Percentiles rank a stretch among this genome's conserved stretches.
Conservation (phyloP, 30 jellyfish, hydroid and myxozoan genomes). For the Chrysaora quinquecirrha region DNA sequence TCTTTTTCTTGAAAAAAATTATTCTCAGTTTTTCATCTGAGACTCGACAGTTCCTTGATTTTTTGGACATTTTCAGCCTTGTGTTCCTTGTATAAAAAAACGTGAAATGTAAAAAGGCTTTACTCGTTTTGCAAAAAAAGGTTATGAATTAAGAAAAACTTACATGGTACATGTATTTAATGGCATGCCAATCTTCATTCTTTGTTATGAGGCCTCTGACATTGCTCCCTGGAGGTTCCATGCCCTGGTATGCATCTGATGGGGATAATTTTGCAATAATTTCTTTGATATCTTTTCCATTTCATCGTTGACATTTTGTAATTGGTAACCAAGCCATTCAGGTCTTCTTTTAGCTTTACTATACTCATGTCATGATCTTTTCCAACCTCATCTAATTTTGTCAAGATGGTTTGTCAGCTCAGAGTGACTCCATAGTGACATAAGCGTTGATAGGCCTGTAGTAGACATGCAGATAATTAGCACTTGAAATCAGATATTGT, state of each 20-base stretch:
- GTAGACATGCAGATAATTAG: not conserved
- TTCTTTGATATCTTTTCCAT: not conserved
- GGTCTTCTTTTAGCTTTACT: not conserved
- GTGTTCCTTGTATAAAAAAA: no score
- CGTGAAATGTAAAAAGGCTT: no score
- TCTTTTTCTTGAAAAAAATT: no score
- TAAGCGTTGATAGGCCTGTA: not conserved
- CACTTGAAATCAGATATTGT: not conserved
- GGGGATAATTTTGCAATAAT: not conserved
- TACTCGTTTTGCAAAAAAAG: no score
- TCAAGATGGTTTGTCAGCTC: not conserved
- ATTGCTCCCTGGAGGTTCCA: no score
- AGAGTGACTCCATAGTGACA: not conserved
- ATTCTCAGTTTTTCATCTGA: no score
- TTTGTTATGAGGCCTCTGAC: no score
- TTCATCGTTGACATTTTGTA: not conserved
- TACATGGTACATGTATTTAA: no score
- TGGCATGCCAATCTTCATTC: no score
- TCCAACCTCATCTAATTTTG: conserved; percentile 2
- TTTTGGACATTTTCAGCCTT: no score
- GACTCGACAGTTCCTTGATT: no score
- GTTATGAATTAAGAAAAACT: no score
- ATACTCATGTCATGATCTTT: not conserved
- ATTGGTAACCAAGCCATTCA: not conserved
- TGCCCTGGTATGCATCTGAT: not conserved